Evolutionary conservation across 2,888 invertebrate genomes (phyloP).

Genomic region (Tanaodytes sp.): DNA sequence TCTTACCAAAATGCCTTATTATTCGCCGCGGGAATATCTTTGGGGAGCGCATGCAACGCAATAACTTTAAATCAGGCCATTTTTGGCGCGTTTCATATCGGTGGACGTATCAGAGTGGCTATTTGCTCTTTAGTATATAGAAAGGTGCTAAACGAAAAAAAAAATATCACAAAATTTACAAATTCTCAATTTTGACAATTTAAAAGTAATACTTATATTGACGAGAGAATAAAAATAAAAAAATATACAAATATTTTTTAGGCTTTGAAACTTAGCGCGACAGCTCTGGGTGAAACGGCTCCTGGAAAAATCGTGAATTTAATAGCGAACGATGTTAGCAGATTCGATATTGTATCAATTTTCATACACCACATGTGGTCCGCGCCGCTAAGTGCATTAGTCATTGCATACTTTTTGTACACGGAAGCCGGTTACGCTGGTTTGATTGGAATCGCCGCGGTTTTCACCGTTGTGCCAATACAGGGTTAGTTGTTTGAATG

Average conservation of each 20-base stretch:
- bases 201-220: too few species aligned
- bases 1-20: conserved; percentile 64
- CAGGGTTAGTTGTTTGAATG: conserved; percentile 77
- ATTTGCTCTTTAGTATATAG: conserved; percentile 88
- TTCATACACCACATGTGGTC: conserved; percentile 94
- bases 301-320: conserved; percentile 74
- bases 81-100: conserved; percentile 82
- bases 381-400: conserved; percentile 81
- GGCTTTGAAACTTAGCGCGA: conserved; percentile 59
- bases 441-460: conserved; percentile 86
- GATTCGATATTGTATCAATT: conserved; percentile 91
- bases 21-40: conserved; percentile 67
- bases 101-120: conserved; percentile 87
- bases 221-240: not conserved
- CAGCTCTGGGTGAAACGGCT: conserved; percentile 86
- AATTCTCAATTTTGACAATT: too few species aligned
- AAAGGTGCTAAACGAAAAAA: conserved; percentile 77
- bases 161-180: not conserved
- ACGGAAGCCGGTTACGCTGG: conserved; percentile 83
- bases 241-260: conserved; percentile 21
- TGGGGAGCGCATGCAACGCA: conserved; percentile 72
- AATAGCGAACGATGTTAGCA: conserved; percentile 91
- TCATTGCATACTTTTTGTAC: conserved; percentile 87
- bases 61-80: conserved; percentile 80
- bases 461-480: conserved; percentile 88